Evolutionary conservation across 2,113 vertebrate species (phyloP).

Genomic region (Neomonachus schauinslandi): DNA sequence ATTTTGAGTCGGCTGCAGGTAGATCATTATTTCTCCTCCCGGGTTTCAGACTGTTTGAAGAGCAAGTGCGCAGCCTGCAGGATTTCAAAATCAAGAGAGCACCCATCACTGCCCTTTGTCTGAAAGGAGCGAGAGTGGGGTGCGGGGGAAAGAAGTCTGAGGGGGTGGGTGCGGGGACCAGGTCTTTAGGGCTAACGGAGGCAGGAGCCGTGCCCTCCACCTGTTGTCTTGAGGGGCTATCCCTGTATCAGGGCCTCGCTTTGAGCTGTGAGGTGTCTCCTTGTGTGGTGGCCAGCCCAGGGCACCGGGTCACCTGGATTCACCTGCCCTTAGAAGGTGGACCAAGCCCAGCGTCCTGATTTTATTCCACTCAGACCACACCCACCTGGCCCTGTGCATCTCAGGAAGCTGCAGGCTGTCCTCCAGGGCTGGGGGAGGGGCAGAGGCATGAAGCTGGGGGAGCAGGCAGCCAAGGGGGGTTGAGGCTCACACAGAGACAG

Average conservation of each 20-base stretch:
- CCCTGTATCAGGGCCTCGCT: background rate
- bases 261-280: background rate
- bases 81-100: constrained; percentile 64
- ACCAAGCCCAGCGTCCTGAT: background rate
- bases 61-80: constrained; percentile 11
- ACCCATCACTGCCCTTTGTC: constrained; percentile 61
- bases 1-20: constrained; percentile 52
- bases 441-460: rapidly evolving
- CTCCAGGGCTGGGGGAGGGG: rapidly evolving
- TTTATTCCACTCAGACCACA: background rate
- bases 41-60: constrained; percentile 53
- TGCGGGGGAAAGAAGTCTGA: rapidly evolving
- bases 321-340: background rate
- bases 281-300: background rate
- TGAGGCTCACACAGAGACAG: background rate
- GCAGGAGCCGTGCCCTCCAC: background rate
- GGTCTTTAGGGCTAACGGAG: too few species aligned
- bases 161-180: background rate
- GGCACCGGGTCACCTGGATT: background rate
- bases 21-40: constrained; percentile 49
- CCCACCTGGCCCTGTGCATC: rapidly evolving
- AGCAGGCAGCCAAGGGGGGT: background rate
- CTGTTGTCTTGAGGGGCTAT: background rate
- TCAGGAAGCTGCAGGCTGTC: background rate
- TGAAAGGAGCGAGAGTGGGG: background rate